Conservation (phyloP, 1,140 invertebrate species). For the Maconellicoccus hirsutus region DNA sequence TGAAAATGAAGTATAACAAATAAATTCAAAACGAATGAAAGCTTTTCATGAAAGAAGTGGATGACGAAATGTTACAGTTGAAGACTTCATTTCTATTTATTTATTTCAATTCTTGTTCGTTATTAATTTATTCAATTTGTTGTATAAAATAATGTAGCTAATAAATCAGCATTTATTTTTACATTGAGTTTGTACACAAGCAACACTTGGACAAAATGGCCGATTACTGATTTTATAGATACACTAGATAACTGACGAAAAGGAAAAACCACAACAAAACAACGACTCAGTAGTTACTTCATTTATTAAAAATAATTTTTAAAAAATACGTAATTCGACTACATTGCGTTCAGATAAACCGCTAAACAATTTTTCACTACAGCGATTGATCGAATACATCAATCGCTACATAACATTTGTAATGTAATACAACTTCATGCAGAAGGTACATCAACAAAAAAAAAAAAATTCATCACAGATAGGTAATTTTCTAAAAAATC, state of each 20-base stretch:
- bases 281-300: not conserved
- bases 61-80: too few relatives aligned
- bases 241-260: not conserved
- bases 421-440: not conserved
- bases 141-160: too few relatives aligned
- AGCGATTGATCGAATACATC: not conserved
- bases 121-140: too few relatives aligned
- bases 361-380: conserved; percentile 16
- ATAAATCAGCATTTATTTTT: not conserved
- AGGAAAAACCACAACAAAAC: not conserved
- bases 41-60: too few relatives aligned
- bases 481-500: conserved; percentile 15
- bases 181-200: too few relatives aligned
- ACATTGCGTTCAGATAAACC: not conserved
- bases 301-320: conserved; percentile 12
- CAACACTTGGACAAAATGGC: too few relatives aligned
- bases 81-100: too few relatives aligned
- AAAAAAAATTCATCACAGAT: conserved; percentile 15
- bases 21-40: too few relatives aligned
- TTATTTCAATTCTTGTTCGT: too few relatives aligned
- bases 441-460: conserved; percentile 11
- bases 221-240: too few relatives aligned
- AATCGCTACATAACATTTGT: conserved; percentile 10
- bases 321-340: conserved; percentile 20
- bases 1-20: too few relatives aligned